Conservation (phyloP, 1,140 invertebrate species). For the Drosophila ananassae region DNA sequence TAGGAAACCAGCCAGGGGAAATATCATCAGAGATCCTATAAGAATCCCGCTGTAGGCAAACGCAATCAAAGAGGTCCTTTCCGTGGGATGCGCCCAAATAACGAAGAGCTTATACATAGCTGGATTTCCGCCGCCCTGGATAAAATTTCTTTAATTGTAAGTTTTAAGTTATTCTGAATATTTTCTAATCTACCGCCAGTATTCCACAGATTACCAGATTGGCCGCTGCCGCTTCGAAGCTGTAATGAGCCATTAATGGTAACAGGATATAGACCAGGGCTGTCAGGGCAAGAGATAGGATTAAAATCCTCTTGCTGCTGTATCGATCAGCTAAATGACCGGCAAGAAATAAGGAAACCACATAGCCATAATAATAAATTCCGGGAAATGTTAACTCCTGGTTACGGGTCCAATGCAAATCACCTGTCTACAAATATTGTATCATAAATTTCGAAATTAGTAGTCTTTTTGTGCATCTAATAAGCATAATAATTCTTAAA, state of each 20-base stretch:
- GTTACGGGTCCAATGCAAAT: slow-evolving; percentile 62
- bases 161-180: background rate
- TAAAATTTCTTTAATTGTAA: background rate
- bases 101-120: slow-evolving; percentile 74
- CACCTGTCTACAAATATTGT: slow-evolving; percentile 36
- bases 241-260: slow-evolving; percentile 56
- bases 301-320: slow-evolving; percentile 69
- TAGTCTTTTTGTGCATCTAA: too few species aligned
- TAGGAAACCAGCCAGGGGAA: slow-evolving; percentile 64
- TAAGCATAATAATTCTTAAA: too few species aligned
- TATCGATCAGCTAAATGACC: slow-evolving; percentile 67
- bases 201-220: slow-evolving; percentile 60
- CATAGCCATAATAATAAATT: slow-evolving; percentile 71
- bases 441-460: background rate
- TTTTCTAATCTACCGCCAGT: slow-evolving; percentile 48
- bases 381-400: slow-evolving; percentile 66
- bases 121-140: slow-evolving; percentile 71
- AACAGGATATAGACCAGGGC: slow-evolving; percentile 53
- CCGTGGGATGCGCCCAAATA: slow-evolving; percentile 76
- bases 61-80: slow-evolving; percentile 65
- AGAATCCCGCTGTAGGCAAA: slow-evolving; percentile 73
- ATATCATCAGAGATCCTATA: slow-evolving; percentile 61
- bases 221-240: slow-evolving; percentile 39
- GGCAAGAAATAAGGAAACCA: slow-evolving; percentile 59
- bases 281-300: slow-evolving; percentile 56